Conservation (phyloP, 1,140 invertebrate species). For the Oryctes rhinoceros region DNA sequence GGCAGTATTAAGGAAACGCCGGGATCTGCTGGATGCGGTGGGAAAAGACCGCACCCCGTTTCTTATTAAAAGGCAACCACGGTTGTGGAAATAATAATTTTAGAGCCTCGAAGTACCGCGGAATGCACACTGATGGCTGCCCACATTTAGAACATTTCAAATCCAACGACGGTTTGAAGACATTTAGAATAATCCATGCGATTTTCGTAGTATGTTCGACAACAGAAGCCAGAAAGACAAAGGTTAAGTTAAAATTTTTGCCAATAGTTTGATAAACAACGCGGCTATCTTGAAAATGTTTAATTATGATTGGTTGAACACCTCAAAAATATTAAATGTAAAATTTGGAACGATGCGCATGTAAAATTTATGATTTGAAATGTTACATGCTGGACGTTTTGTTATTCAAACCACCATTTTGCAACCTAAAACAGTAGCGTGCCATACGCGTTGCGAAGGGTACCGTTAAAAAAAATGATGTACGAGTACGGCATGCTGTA, state of each 20-base stretch:
- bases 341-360: background rate
- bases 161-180: slow-evolving; percentile 54
- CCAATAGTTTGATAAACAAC: too few relatives aligned
- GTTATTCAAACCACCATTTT: background rate
- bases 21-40: slow-evolving; percentile 4
- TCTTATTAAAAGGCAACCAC: slow-evolving; percentile 14
- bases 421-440: background rate
- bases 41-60: slow-evolving; percentile 28
- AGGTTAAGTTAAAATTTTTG: slow-evolving; percentile 63
- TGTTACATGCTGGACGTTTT: background rate
- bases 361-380: background rate
- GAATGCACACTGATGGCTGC: slow-evolving; percentile 41
- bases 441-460: background rate
- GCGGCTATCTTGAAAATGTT: too few relatives aligned
- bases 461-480: too few relatives aligned
- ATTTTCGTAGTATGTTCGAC: slow-evolving; percentile 79
- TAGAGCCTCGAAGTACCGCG: background rate
- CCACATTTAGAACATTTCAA: slow-evolving; percentile 41
- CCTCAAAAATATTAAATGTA: too few relatives aligned
- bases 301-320: too few relatives aligned
- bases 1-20: slow-evolving; percentile 37
- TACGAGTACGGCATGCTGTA: too few relatives aligned
- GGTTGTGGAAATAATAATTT: background rate
- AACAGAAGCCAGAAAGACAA: slow-evolving; percentile 73
- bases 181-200: slow-evolving; percentile 73